A percentile compares a stretch with the other conserved stretches of the same genome.
Evolutionary conservation across 2,888 invertebrate species (phyloP).

Genomic region (Ophion ellenae): DNA sequence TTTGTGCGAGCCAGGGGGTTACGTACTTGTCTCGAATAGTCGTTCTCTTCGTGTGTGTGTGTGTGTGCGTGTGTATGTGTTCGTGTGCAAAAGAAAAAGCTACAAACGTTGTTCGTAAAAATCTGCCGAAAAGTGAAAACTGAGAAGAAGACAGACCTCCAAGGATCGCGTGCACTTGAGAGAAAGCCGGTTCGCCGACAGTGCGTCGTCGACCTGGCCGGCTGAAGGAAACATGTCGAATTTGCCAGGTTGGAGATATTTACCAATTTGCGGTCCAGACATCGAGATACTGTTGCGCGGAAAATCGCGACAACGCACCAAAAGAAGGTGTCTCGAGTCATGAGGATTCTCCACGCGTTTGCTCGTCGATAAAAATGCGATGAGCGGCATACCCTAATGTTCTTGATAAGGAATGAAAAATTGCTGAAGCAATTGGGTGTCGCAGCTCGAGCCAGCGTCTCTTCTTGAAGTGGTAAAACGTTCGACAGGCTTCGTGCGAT

Average conservation of each 20-base stretch:
- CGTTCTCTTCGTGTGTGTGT: background rate
- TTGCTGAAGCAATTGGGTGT: background rate
- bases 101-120: background rate
- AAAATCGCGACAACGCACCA: constrained; percentile 72
- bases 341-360: constrained; percentile 56
- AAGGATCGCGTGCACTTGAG: constrained; percentile 20
- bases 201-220: constrained; percentile 63
- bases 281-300: constrained; percentile 64
- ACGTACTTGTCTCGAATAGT: background rate
- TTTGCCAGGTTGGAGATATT: constrained; percentile 61
- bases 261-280: constrained; percentile 61
- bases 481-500: background rate
- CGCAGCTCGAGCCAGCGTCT: background rate
- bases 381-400: background rate
- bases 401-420: constrained; percentile 33
- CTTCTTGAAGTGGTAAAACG: background rate
- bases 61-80: background rate
- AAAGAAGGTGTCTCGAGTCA: constrained; percentile 68
- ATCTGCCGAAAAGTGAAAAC: background rate
- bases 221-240: constrained; percentile 66
- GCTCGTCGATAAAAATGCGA: constrained; percentile 43
- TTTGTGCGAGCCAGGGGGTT: constrained; percentile 13
- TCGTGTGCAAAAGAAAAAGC: background rate
- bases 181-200: constrained; percentile 62
- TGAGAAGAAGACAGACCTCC: constrained; percentile 9